phyloP scores from a whole-genome alignment of 2,888 invertebrate species.

The Rhimphoctona megacephalus region DNA sequence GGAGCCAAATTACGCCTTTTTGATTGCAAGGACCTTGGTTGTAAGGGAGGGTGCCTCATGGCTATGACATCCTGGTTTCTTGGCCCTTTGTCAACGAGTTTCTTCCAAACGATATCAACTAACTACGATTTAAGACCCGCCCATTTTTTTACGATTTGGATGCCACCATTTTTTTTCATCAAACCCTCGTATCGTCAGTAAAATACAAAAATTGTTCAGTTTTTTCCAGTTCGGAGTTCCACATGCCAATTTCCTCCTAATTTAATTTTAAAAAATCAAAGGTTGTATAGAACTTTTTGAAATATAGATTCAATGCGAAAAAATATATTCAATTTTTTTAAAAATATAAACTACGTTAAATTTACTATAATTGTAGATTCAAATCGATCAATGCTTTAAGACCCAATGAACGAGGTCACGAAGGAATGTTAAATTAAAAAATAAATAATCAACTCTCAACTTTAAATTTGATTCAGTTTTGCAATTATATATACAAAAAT shows the following conservation, averaged over 20 bases:
- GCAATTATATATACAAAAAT: no score
- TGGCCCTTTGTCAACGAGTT: conserved; percentile 60
- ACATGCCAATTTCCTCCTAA: neutral
- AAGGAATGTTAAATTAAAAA: no score
- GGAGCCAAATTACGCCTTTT: neutral
- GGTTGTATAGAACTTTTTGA: neutral
- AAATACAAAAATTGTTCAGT: neutral
- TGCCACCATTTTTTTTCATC: neutral
- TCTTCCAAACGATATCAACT: conserved; percentile 40
- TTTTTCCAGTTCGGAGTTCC: neutral
- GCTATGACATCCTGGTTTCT: conserved; percentile 11
- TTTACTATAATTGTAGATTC: no score
- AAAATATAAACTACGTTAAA: no score
- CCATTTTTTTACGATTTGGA: neutral
- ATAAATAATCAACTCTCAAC: no score
- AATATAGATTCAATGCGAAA: no score
- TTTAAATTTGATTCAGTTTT: no score
- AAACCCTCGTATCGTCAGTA: neutral
- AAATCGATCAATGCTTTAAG: no score
- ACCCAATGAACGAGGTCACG: no score
- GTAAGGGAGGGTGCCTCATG: neutral
- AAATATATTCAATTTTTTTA: no score
- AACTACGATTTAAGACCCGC: neutral
- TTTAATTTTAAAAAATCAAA: neutral
- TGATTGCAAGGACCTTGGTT: neutral